Conservation (phyloP, 2,113 vertebrate species). For the Globicephala melas region DNA sequence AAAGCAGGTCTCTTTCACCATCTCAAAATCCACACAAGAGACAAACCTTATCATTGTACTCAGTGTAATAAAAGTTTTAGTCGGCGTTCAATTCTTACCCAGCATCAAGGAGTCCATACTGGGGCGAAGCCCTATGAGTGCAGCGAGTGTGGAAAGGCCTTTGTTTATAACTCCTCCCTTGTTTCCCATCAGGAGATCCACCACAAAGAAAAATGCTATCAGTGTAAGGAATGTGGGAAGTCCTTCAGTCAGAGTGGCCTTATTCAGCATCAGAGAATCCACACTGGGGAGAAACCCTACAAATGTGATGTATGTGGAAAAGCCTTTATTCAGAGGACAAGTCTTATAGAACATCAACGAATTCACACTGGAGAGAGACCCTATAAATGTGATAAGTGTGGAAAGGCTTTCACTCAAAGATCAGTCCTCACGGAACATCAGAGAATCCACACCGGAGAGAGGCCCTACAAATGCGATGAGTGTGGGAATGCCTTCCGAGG, state of each 20-base stretch:
- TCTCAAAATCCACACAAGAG: slow-evolving; percentile 53
- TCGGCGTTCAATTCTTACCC: slow-evolving; percentile 54
- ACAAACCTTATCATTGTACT: slow-evolving; percentile 69
- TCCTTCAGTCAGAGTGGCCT: slow-evolving; percentile 37
- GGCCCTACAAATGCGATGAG: background rate
- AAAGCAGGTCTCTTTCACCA: slow-evolving; percentile 61
- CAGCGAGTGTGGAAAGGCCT: slow-evolving; percentile 67
- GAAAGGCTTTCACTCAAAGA: slow-evolving; percentile 23
- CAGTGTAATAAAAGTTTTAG: slow-evolving; percentile 73
- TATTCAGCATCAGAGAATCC: slow-evolving; percentile 23
- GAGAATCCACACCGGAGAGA: background rate
- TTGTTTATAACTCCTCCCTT: slow-evolving; percentile 69
- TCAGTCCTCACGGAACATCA: background rate
- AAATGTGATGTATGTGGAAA: slow-evolving; percentile 33
- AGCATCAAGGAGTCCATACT: slow-evolving; percentile 70
- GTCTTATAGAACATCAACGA: slow-evolving; percentile 18
- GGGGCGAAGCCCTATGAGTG: slow-evolving; percentile 71
- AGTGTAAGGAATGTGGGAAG: slow-evolving; percentile 37
- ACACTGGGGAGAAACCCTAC: slow-evolving; percentile 1
- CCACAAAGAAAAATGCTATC: slow-evolving; percentile 55
- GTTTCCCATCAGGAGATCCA: slow-evolving; percentile 65
- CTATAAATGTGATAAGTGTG: background rate
- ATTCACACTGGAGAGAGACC: slow-evolving; percentile 41
- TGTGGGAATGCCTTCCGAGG: slow-evolving; percentile 11
- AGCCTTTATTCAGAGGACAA: slow-evolving; percentile 32